Base-by-base conservation (phyloP, 2,888 invertebrate genomes). In the Pachliopta kotzebuea region DNA sequence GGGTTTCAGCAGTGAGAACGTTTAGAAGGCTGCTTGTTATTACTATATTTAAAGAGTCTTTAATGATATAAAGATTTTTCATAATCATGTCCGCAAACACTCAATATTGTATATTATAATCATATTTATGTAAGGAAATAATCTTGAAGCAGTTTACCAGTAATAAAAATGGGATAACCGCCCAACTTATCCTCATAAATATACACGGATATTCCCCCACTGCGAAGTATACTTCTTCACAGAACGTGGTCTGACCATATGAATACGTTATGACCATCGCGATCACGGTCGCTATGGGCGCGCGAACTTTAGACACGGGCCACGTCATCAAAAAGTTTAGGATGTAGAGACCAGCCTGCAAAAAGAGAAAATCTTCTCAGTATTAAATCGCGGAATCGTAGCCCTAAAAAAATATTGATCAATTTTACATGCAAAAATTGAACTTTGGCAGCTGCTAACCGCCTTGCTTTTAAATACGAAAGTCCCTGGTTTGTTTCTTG, bases 161-260 rank as follows among this genome's bases (percentile, higher is more conserved):
- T 21, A 90, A 72, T 18, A 85, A 42, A 17, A 70, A 56, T 0
- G 90, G 89, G 2, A 83, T 74, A 0, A 88, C 7, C 0, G 90
- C 89, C 90, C 90, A 91, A 68, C 83, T 84, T 7, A 89, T 69
- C 64, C 90, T 77, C 67, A 88, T 71, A 62, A 85, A 85, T n/a
- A 85, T 74, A 21, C 78, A 76, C 2, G 90, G 90, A 60, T 90
- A 90, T 61, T 91, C 90, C 1, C 85, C 88, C 0, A 84, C 80
- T 0, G 88, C 80, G 63, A 83, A 86, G 71, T 77, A 90, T 11
- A 91, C 78, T 24, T 88, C 83, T 65, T 90, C 89, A 57, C 90
- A 89, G 73, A 91, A 90, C 0, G 80, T 79, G 0, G 81, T 80
- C 75, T 90, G 90, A 0, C 90, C 89, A 65, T 89, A 89, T 3